Percentiles rank a stretch among this genome's conserved stretches.
phyloP scores from a whole-genome alignment of 37 sponge, comb jelly and placozoan genomes.

The Dysidea cf. avara region DNA sequence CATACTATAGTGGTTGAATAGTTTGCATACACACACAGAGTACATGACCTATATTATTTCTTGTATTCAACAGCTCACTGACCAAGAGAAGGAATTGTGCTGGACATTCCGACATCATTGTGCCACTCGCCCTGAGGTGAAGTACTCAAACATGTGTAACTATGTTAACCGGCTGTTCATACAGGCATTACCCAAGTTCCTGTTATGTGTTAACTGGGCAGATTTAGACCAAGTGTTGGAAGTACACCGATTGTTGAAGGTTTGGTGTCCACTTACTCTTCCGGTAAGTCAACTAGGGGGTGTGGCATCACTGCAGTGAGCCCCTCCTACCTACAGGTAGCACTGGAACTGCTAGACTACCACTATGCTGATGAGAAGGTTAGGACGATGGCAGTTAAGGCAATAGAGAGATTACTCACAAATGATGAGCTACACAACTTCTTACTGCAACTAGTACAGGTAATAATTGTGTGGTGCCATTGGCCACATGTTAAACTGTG shows the following conservation, averaged over 20 bases:
- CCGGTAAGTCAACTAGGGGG: slow-evolving; percentile 24
- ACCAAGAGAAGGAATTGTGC: slow-evolving; percentile 61
- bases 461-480: too few species aligned
- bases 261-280: slow-evolving; percentile 66
- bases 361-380: slow-evolving; percentile 91
- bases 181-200: slow-evolving; percentile 82
- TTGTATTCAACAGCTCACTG: slow-evolving; percentile 46
- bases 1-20: too few species aligned
- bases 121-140: slow-evolving; percentile 49
- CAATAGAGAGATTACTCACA: slow-evolving; percentile 59
- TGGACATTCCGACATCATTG: slow-evolving; percentile 63
- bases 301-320: background rate
- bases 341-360: slow-evolving; percentile 86
- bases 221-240: slow-evolving; percentile 63
- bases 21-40: too few species aligned
- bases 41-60: too few species aligned
- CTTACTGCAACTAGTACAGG: slow-evolving; percentile 87
- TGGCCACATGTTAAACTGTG: too few species aligned
- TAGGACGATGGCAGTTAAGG: slow-evolving; percentile 72
- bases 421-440: slow-evolving; percentile 70
- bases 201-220: slow-evolving; percentile 85
- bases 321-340: slow-evolving; percentile 41
- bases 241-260: slow-evolving; percentile 49
- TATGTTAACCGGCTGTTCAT: background rate
- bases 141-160: background rate